phyloP scores from a whole-genome alignment of 2,797 vertebrate genomes.

The Otus scops region DNA sequence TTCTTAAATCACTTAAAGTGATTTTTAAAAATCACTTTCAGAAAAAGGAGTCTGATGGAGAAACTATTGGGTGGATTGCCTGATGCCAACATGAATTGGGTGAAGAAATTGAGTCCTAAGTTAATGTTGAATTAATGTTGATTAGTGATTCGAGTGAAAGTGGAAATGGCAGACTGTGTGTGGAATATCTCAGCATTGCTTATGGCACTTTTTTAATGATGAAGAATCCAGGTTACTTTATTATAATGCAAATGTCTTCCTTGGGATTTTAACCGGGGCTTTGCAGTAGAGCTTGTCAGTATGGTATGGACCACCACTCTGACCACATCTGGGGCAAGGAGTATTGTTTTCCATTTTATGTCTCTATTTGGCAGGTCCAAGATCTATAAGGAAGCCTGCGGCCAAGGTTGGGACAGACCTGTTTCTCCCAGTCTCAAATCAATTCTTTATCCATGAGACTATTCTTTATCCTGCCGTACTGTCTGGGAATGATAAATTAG shows the following conservation, averaged over 20 bases:
- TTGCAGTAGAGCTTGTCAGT: neutral
- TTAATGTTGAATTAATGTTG: conserved; percentile 35
- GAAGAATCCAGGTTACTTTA: neutral
- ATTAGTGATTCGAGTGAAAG: conserved; percentile 10
- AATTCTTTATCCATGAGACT: neutral
- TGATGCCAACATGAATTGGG: neutral
- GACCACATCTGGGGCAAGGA: neutral
- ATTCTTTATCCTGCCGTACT: conserved; percentile 13
- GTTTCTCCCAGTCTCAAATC: neutral
- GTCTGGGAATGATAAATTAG: conserved; percentile 19
- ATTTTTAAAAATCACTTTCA: conserved; percentile 59
- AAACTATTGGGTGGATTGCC: conserved; percentile 1
- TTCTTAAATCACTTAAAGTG: conserved; percentile 39
- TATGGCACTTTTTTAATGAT: neutral
- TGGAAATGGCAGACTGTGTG: neutral
- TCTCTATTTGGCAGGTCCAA: neutral
- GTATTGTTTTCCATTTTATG: neutral
- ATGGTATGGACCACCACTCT: neutral
- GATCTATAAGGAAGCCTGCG: neutral
- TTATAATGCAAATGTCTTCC: neutral
- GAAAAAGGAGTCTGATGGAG: conserved; percentile 27
- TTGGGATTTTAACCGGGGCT: neutral
- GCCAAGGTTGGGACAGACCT: neutral
- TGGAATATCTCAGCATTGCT: neutral
- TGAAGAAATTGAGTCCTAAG: conserved; percentile 16